Base-by-base conservation (phyloP, 2,888 invertebrate genomes). In the Selenia dentaria region DNA sequence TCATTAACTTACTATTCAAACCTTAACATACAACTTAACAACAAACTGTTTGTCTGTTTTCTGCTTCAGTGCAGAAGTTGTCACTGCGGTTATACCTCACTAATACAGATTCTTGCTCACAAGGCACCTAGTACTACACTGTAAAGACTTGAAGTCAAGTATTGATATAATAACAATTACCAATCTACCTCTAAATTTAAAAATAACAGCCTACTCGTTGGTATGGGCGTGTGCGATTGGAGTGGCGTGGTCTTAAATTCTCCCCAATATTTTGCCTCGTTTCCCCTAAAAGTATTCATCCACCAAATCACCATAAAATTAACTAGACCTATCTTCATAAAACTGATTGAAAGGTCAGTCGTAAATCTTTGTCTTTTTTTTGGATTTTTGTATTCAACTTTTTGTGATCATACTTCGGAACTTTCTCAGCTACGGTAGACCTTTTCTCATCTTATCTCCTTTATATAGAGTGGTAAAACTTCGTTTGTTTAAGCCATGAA, bases 391-490 rank as follows among this genome's bases (percentile, higher is more conserved):
- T 41, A 47, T 47, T 41, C 41, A 37, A 47, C 36, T 47, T 47
- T 47, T 48, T 42, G 41, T 29, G 41, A 48, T 48, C 47, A 48
- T 48, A 37, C 47, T 48, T 48, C 25, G 13, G 8, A 46, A 46
- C 31, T 40, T 26, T 37, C 39, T 25, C 9, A 27, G 20, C 22
- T 13, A 25, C 20, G 22, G 38, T 31, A 31, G 11, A 33, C 47
- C 41, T 42, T 48, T 41, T 13, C 37, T 8, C 41, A 42, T 48
- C 47, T 41, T 48, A 48, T 48, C 47, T 38, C 41, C n/a, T 46
- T 48, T 48, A 48, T 48, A 48, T 37, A 37, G 41, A 33, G 41
- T 38, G 41, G 47, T 48, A 33, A 36, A 48, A 48, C 41, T 48
- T 48, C 36, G 36, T 41, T 40, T 41, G 41, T 12, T 40, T 25